phyloP scores from a whole-genome alignment of 1,140 invertebrate genomes.

The Pomacea maculata region DNA sequence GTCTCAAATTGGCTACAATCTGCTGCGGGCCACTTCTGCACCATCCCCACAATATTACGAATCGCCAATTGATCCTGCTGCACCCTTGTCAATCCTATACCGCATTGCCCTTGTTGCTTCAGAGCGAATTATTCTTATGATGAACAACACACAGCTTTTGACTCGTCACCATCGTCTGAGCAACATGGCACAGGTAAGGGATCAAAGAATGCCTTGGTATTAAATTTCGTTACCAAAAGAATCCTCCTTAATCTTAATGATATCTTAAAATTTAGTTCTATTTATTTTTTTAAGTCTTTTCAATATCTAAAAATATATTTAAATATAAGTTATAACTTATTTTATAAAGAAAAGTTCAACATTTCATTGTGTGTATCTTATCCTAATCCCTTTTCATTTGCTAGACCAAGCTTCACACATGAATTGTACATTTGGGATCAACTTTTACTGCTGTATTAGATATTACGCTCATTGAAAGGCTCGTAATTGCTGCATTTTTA shows the following conservation, averaged over 20 bases:
- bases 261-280: background rate
- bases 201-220: conserved; percentile 17
- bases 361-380: background rate
- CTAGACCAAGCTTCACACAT: too few species aligned
- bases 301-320: background rate
- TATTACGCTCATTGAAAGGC: background rate
- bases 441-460: background rate
- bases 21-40: conserved; percentile 33
- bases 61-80: conserved; percentile 45
- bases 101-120: conserved; percentile 53
- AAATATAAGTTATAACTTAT: background rate
- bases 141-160: conserved; percentile 57
- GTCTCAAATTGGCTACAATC: conserved; percentile 36
- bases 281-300: background rate
- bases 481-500: too few species aligned
- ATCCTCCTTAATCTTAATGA: background rate
- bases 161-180: conserved; percentile 42
- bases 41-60: conserved; percentile 21
- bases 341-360: background rate
- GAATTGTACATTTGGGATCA: background rate
- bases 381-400: background rate
- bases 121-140: conserved; percentile 53
- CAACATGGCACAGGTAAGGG: conserved; percentile 46
- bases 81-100: conserved; percentile 48
- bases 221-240: background rate